phyloP scores from a whole-genome alignment of 2,113 vertebrate species.

The Seriola quinqueradiata region DNA sequence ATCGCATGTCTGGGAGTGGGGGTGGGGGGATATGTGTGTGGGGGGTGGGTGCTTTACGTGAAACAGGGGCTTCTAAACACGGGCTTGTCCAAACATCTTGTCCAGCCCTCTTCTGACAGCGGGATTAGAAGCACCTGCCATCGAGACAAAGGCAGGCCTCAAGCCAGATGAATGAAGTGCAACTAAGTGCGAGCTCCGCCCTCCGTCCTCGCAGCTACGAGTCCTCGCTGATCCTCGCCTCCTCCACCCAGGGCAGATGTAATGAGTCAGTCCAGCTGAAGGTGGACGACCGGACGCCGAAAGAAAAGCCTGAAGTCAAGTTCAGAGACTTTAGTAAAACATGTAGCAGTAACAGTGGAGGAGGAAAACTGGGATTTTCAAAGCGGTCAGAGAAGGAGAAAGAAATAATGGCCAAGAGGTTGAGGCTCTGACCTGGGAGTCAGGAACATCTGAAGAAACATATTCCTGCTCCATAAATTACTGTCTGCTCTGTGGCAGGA shows the following conservation, averaged over 20 bases:
- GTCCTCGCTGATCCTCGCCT: conserved; percentile 4
- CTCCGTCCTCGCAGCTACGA: neutral
- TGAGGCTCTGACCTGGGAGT: too few relatives aligned
- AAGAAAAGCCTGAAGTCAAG: neutral
- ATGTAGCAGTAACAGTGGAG: too few relatives aligned
- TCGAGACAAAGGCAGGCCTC: conserved; percentile 71
- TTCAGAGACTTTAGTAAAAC: too few relatives aligned
- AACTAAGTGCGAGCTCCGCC: conserved; percentile 31
- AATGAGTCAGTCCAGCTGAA: conserved; percentile 50
- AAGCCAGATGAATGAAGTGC: conserved; percentile 74
- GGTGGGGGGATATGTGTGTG: neutral
- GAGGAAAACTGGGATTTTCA: too few relatives aligned
- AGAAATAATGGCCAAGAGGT: too few relatives aligned
- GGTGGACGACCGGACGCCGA: neutral
- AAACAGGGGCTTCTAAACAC: conserved; percentile 52
- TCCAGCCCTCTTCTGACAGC: conserved; percentile 68
- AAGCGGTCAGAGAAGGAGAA: too few relatives aligned
- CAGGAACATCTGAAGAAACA: too few relatives aligned
- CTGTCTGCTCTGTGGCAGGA: too few relatives aligned
- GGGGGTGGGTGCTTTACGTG: conserved; percentile 23
- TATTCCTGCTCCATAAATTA: too few relatives aligned
- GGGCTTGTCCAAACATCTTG: conserved; percentile 79
- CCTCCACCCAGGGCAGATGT: conserved; percentile 8
- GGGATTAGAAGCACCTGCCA: conserved; percentile 81
- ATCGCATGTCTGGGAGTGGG: conserved; percentile 44